These are phyloP conservation scores for Gallinago paraguaiae DNA, from an alignment of 2,113 vertebrate species.

Conservation along the genomic window DNA sequence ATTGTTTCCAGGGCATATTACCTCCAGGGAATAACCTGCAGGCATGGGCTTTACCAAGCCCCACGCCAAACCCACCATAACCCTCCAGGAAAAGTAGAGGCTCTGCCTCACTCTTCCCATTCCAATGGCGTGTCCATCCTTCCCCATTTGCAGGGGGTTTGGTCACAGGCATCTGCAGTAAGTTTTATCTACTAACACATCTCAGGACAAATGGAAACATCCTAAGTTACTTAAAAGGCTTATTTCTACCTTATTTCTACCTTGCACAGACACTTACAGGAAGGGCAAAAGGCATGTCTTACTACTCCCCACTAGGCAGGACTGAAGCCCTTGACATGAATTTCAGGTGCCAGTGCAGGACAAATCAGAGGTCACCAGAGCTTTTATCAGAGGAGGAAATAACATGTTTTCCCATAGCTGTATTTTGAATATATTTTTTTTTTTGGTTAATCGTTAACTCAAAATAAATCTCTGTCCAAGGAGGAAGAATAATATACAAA, in stretches of 20 bases:
- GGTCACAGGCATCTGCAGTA: neutral
- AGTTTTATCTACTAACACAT: neutral
- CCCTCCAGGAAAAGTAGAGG: neutral
- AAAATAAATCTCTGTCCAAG: neutral
- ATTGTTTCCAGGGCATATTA: neutral
- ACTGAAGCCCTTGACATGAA: neutral
- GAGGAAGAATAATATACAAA: neutral
- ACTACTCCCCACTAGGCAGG: fast-evolving
- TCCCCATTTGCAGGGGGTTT: neutral
- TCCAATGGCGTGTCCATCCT: fast-evolving
- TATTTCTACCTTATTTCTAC: neutral
- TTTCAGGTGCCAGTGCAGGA: neutral
- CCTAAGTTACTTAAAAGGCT: neutral
- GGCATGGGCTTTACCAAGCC: neutral
- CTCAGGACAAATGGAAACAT: neutral
- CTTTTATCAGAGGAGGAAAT: neutral
- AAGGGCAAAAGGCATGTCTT: neutral
- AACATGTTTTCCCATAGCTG: fast-evolving
- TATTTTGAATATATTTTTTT: neutral
- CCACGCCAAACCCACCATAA: fast-evolving
- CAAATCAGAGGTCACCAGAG: neutral
- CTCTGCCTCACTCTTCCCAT: neutral
- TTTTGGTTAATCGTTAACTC: neutral
- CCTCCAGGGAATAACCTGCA: neutral
- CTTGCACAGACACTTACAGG: neutral